These are phyloP conservation scores for Cygnus buccinator DNA, from an alignment of 2,113 vertebrate species.

Conservation along the genomic window DNA sequence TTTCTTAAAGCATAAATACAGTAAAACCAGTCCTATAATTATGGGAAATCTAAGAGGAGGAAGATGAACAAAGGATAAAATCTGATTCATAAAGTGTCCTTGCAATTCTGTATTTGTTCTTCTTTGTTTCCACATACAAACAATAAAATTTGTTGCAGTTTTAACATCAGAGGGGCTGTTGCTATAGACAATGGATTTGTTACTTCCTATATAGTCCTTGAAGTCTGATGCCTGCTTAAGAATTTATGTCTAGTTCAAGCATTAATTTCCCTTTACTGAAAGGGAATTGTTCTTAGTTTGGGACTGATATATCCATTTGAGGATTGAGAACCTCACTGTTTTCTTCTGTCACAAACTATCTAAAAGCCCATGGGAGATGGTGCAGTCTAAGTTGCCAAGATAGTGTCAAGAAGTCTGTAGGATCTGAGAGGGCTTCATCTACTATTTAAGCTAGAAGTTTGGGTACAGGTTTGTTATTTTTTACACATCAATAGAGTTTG, in stretches of 20 bases:
- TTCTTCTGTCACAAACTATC: neutral
- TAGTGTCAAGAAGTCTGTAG: neutral
- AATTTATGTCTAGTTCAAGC: neutral
- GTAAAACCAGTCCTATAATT: neutral
- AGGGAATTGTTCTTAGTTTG: neutral
- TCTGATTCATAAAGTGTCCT: neutral
- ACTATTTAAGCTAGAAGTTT: neutral
- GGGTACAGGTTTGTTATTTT: neutral
- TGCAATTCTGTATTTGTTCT: neutral
- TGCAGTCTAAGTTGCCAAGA: neutral
- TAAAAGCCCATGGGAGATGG: neutral
- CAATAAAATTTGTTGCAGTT: neutral
- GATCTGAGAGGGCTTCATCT: neutral
- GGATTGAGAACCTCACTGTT: neutral
- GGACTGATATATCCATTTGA: rapidly evolving
- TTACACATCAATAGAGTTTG: neutral
- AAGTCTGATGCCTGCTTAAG: neutral
- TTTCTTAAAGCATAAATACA: neutral
- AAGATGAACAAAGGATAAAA: neutral
- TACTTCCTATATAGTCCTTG: neutral
- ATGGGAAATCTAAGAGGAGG: neutral
- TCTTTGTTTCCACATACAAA: neutral
- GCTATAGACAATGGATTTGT: neutral
- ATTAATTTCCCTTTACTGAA: neutral
- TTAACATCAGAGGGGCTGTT: neutral